Evolutionary conservation across 2,888 invertebrate species (phyloP), one percentile per base, ranked within the genome.

Genomic region (Malacosoma neustria): DNA sequence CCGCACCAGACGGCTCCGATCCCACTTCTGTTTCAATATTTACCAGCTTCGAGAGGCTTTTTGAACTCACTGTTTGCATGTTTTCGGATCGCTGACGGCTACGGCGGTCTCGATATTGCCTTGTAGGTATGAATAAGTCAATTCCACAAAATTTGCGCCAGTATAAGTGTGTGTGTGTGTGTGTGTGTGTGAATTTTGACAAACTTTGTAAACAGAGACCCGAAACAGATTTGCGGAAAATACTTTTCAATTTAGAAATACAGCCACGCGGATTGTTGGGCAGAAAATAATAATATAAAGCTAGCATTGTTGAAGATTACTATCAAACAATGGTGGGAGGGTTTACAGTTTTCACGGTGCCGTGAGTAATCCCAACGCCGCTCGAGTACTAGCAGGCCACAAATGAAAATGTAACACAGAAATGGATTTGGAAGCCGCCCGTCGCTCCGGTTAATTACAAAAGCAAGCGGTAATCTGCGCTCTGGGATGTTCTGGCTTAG

Each of bases 401-500:
- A 84, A 85, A 85, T 85, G 85, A 85, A 85, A 85, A 84, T 85
- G 85, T 85, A 82, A 85, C 84, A 84, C 76, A 80, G 85, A 85
- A 85, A 85, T 84, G 85, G 85, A 84, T 85, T 85, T 80, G 82
- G 84, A 82, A 80, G 82, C 84, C 82, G 80, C 81, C 81, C 81
- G 84, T 81, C 81, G 84, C 84, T 80, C 77, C 82, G 82, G 85
- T 85, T 85, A 85, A 85, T 85, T 85, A 85, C 85, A 84, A 85
- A 84, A 85, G 85, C 85, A 85, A 85, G 84, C 85, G 84, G 85
- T 84, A 84, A 84, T 84, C 85, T 84, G 84, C 85, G 82, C 85
- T 76, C 79, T 72, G 84, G 84, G 84, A 84, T 84, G 84, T 84
- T 82, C 84, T 82, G 82, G 84, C 82, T 82, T 84, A 82, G 77